phyloP scores from a whole-genome alignment of 2,888 invertebrate species.

The Hedychridium roseum region DNA sequence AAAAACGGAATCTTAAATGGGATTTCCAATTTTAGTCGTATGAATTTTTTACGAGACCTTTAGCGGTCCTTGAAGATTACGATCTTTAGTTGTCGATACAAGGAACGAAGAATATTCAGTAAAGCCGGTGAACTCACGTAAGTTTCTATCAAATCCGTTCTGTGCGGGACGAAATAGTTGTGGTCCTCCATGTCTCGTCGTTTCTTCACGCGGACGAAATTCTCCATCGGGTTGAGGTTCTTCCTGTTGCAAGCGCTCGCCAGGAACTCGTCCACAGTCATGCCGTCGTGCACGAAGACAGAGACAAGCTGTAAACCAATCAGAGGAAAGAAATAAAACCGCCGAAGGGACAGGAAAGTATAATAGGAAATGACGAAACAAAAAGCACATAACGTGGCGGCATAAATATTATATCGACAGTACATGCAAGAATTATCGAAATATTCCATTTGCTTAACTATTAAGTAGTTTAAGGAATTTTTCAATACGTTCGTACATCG shows the following conservation, averaged over 20 bases:
- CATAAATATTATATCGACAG: too few relatives aligned
- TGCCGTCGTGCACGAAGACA: slow-evolving; percentile 87
- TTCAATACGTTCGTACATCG: too few relatives aligned
- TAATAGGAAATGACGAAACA: neutral
- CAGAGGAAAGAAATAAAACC: neutral
- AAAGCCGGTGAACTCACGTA: slow-evolving; percentile 78
- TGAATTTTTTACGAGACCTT: too few relatives aligned
- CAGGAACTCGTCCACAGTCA: slow-evolving; percentile 95
- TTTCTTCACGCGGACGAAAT: slow-evolving; percentile 94
- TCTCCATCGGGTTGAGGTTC: slow-evolving; percentile 92
- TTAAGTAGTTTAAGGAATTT: too few relatives aligned
- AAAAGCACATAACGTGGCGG: too few relatives aligned
- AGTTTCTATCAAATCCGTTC: slow-evolving; percentile 93
- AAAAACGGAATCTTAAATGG: too few relatives aligned
- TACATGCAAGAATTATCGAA: too few relatives aligned
- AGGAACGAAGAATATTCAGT: neutral
- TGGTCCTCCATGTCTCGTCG: slow-evolving; percentile 94
- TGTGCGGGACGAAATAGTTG: slow-evolving; percentile 95
- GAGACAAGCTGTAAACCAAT: slow-evolving; percentile 74
- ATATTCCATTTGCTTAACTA: too few relatives aligned
- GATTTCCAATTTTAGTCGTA: too few relatives aligned
- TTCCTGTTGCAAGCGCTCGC: slow-evolving; percentile 92
- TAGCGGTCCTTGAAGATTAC: too few relatives aligned
- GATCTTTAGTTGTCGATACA: too few relatives aligned
- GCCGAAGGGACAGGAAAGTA: neutral